Conservation (phyloP, 2,797 vertebrate species). For the Glossophaga mutica region DNA sequence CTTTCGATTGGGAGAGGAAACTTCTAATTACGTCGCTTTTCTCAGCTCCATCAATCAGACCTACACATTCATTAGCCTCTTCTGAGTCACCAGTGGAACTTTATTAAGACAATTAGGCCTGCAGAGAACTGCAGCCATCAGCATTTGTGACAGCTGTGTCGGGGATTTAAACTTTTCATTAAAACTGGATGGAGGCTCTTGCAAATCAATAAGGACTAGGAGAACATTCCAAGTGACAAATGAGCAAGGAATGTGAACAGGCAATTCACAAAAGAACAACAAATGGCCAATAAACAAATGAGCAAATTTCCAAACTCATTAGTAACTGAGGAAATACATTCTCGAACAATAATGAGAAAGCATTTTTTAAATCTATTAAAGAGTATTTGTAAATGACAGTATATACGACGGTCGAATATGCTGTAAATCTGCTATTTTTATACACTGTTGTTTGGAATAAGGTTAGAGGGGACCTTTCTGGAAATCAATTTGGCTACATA, state of each 20-base stretch:
- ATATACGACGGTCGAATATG: background rate
- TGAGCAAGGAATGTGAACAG: background rate
- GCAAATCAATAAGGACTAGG: conserved; percentile 45
- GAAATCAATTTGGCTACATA: background rate
- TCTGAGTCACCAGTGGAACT: conserved; percentile 43
- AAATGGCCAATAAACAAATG: background rate
- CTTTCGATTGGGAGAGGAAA: conserved; percentile 55
- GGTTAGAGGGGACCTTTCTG: background rate
- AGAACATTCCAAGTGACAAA: background rate
- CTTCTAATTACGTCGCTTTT: conserved; percentile 56
- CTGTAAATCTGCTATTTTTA: background rate
- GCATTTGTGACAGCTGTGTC: conserved; percentile 59
- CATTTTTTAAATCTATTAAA: background rate
- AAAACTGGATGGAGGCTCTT: conserved; percentile 35
- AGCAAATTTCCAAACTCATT: background rate
- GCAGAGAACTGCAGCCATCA: conserved; percentile 48
- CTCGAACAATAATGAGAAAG: background rate
- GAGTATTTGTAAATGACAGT: background rate
- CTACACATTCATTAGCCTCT: conserved; percentile 53
- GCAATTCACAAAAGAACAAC: background rate
- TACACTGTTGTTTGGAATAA: background rate
- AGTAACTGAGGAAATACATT: background rate
- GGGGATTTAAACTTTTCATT: conserved; percentile 67
- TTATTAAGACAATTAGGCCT: conserved; percentile 65
- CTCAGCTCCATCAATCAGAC: conserved; percentile 35